These are phyloP conservation scores for Phenganax stokvisi DNA, from an alignment of 92 coral and sea anemone genomes.

Conservation along the genomic window DNA sequence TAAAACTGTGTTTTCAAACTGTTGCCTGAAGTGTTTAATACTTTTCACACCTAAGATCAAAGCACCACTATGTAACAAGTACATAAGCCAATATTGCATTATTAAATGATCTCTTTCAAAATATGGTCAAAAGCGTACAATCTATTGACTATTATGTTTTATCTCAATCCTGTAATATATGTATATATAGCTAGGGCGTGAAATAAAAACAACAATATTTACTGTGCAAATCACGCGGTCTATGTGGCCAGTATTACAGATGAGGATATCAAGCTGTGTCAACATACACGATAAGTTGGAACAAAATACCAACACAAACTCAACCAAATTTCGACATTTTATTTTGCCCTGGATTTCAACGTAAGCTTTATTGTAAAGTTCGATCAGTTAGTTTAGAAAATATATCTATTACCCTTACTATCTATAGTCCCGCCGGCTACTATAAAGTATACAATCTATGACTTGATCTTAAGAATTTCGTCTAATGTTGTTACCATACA, in stretches of 20 bases:
- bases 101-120: neutral
- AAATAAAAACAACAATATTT: slow-evolving; percentile 6
- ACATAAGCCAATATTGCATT: slow-evolving; percentile 21
- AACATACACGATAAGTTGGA: neutral
- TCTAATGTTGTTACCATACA: too few species aligned
- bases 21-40: too few species aligned
- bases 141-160: neutral
- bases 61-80: neutral
- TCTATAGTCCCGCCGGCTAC: too few species aligned
- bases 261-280: slow-evolving; percentile 29
- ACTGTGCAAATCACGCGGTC: slow-evolving; percentile 8
- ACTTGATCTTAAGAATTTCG: too few species aligned
- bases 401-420: too few species aligned
- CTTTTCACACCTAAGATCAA: neutral
- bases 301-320: neutral
- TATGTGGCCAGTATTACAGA: slow-evolving; percentile 23
- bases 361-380: too few species aligned
- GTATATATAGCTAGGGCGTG: neutral
- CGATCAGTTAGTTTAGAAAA: too few species aligned
- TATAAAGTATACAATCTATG: too few species aligned
- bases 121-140: neutral
- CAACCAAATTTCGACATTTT: neutral
- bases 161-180: slow-evolving; percentile 9
- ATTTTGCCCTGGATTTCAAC: neutral
- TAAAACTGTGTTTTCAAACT: too few species aligned